Base-by-base conservation (phyloP, 2,797 vertebrate genomes). In the Coreius guichenoti region DNA sequence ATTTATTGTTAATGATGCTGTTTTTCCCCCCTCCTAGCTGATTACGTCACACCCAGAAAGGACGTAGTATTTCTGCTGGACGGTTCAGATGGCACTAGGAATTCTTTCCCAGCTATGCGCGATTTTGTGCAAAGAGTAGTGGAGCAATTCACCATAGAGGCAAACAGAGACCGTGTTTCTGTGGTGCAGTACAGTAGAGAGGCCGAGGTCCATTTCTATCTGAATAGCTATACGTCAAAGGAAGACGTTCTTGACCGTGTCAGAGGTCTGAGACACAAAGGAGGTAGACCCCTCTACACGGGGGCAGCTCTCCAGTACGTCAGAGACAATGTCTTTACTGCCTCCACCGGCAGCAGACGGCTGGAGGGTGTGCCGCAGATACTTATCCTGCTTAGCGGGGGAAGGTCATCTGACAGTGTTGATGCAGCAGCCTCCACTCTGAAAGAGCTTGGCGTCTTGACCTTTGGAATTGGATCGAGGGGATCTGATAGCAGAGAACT, bases 11-110 rank as follows among this genome's bases (percentile, higher is more conserved):
- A 54, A 16, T n/a, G 31, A 84, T 86, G 43, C 29, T 31, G 43
- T 19, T 49, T 11, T 5, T 1, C 5, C 11, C 31, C 17, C 65
- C 31, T 8, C 16, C 14, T 83, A 88, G 84, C 36, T 81, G 82
- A 80, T 70, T 1, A 75, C 13, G 8, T 1, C 17, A 33, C 26
- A 58, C 36, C 69, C 73, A 84, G 61, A 33, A 80, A 65, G 43
- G 86, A 87, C 51, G 19, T 87, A 33, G 68, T 82, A 70, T 87
- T 47, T 74, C 65, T 88, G 69, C 74, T 98, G 0, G 97, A 97
- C 29, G 96, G 96, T 65, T 97, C 97, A 0, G 96, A 97, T 56
- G 92, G 91, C 0, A 95, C 94, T 86, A 92, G 94, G 84, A 92
- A 77, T 23, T 92, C 92, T 83, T 98, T 97, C 88, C 92, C 63